phyloP scores from a whole-genome alignment of 1,140 invertebrate genomes.

The Ceratina japonica region DNA sequence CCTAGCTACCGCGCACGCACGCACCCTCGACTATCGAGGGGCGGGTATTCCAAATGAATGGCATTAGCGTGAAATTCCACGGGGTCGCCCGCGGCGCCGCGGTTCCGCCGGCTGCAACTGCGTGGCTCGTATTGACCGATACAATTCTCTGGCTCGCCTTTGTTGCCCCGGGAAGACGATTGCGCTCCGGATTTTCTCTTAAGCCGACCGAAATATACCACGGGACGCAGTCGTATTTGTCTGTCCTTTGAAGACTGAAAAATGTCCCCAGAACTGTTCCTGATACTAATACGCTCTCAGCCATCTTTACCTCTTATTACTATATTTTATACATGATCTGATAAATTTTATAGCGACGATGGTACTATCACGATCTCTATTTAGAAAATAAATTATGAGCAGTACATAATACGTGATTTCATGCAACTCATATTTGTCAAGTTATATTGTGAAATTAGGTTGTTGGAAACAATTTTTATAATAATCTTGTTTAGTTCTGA shows the following conservation, averaged over 20 bases:
- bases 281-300: too few species aligned
- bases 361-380: too few species aligned
- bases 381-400: too few species aligned
- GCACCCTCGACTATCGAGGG: too few species aligned
- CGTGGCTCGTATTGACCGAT: slow-evolving; percentile 39
- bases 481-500: too few species aligned
- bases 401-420: too few species aligned
- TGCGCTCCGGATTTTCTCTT: background rate
- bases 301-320: too few species aligned
- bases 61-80: slow-evolving; percentile 67
- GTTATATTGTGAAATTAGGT: background rate
- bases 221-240: background rate
- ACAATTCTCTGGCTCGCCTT: slow-evolving; percentile 37
- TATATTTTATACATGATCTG: too few species aligned
- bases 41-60: slow-evolving; percentile 53
- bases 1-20: too few species aligned
- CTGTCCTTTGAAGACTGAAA: too few species aligned
- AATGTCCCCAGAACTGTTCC: too few species aligned
- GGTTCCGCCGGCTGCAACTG: slow-evolving; percentile 61
- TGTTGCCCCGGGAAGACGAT: slow-evolving; percentile 16
- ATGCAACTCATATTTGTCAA: background rate
- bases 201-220: background rate
- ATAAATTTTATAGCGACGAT: too few species aligned
- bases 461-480: background rate
- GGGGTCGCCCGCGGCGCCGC: slow-evolving; percentile 39